Base-by-base conservation (phyloP, 2,113 vertebrate species). In the Lanius ludovicianus region DNA sequence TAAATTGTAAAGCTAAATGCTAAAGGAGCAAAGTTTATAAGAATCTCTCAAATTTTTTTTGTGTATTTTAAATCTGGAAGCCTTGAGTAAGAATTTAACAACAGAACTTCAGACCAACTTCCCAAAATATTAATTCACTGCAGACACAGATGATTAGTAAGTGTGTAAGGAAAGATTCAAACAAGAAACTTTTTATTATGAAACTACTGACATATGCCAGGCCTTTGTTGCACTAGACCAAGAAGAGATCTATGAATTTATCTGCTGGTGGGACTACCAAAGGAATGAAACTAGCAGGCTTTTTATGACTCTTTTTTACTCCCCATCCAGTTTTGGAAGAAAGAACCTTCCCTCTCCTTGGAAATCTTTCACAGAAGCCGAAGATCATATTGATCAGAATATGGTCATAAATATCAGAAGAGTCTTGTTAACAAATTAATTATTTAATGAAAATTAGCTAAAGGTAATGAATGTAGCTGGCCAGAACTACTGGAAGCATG, bases 341-440 rank as follows among this genome's bases (percentile, higher is more conserved):
- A 2, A 68, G 7, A 6, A 75, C 1, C 2, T 1, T 47, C 20
- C 13, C 3, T 50, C 7, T 56, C 7, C 24, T 63, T 64, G 13
- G 33, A 78, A 84, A 76, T 62, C 4, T 41, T 73, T 73, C 17
- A 25, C 25, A 79, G 67, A 83, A 69, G 19, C 12, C 15, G 56
- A 65, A 82, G 12, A 52, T 50, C 7, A 4, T 59, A 42, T 57
- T 68, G 21, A 50, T 21, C 31, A 50, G 31, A 57, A 35, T 20
- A 65, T 9, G 20, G 47, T 11, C 20, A 50, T 57, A 50, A 57
- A 67, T 7, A 67, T 74, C 44, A 52, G 31, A 59, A 65, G 5
- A 75, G 1, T 68, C 8, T 55, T 12, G 4, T 11, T 84, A 76
- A 63, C 23, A 13, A n/a, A 35, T 2, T 2, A 63, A 47, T 6